Conservation (phyloP, 1,140 invertebrate species). For the Zophobas atratus region DNA sequence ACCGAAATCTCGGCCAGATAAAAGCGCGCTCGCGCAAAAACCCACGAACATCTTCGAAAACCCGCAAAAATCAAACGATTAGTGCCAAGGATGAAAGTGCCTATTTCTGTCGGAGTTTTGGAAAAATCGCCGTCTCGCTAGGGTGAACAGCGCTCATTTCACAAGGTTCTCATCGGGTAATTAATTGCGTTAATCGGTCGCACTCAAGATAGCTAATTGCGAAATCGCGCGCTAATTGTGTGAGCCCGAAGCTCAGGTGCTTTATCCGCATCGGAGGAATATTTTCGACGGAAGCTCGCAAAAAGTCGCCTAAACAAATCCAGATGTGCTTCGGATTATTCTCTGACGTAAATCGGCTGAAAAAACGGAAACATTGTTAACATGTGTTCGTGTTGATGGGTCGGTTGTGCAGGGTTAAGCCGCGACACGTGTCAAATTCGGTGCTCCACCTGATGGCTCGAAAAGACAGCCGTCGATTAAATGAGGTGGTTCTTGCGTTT, state of each 20-base stretch:
- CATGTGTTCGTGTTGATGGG: conserved; percentile 9
- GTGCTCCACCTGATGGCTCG: neutral
- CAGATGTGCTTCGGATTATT: conserved; percentile 26
- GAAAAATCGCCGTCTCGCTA: neutral
- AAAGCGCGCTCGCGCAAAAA: neutral
- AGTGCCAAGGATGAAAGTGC: conserved; percentile 15
- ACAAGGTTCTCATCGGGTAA: conserved; percentile 12
- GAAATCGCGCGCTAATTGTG: no score
- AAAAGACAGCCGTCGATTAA: neutral
- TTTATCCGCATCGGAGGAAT: neutral
- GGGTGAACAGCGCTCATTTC: conserved; percentile 8
- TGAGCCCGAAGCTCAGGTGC: no score
- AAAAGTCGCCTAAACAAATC: conserved; percentile 7
- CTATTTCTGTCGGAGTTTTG: neutral
- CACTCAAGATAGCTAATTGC: no score
- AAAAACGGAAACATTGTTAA: conserved; percentile 12
- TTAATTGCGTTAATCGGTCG: neutral
- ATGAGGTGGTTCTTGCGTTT: neutral
- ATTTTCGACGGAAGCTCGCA: conserved; percentile 3
- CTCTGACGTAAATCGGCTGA: conserved; percentile 24
- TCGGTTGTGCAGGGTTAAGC: conserved; percentile 8
- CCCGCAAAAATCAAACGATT: neutral
- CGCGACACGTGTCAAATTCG: conserved; percentile 12
- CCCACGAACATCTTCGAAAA: no score
- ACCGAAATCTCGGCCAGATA: conserved; percentile 33